Base-by-base conservation (phyloP, 2,888 invertebrate species). In the Hyppa rectilinea region DNA sequence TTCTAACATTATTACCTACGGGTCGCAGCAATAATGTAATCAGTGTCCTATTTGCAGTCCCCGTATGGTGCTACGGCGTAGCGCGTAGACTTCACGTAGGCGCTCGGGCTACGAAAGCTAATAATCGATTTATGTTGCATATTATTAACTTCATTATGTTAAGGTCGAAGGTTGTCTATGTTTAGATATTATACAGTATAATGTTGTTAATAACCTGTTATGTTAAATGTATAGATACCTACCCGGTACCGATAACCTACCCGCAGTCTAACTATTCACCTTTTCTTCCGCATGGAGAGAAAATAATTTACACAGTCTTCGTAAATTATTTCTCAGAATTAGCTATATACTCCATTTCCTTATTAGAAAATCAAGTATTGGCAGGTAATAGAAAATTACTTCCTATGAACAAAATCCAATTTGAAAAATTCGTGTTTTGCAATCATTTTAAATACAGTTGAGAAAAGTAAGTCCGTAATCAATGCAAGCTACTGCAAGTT, bases 21-120 rank as follows among this genome's bases (percentile, higher is more conserved):
- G 12, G 14, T 17, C 10, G 5, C n/a, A n/a, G 6, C 14, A 4
- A 9, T 34, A 71, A 63, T 47, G 2, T 20, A 7, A 62, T 63
- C 12, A 55, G 64, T 55, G 40, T 36, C 29, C 29, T 49, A 49
- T 64, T 74, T 65, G 14, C 9, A 50, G 6, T 56, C 1, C 75
- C 36, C 6, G 53, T 55, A 40, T 29, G 5, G 23, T 61, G 76
- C 76, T 75, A 75, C 76, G 76, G 38, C 74, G 74, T 76, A 70
- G 60, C 69, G 43, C 69, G 76, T 75, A 74, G 74, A 47, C 29
- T 34, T 56, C 31, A 38, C 76, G 76, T 75, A 76, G 70, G 49
- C 75, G 59, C 17, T 43, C 4, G 5, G 34, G 23, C 58, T 69
- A 75, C 55, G 67, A 68, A 50, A 61, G 2, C 5, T 23, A 40